These are phyloP conservation scores for Gnathonemus echidnorhynchus DNA, from an alignment of 2,113 vertebrate species.

Conservation along the genomic window DNA sequence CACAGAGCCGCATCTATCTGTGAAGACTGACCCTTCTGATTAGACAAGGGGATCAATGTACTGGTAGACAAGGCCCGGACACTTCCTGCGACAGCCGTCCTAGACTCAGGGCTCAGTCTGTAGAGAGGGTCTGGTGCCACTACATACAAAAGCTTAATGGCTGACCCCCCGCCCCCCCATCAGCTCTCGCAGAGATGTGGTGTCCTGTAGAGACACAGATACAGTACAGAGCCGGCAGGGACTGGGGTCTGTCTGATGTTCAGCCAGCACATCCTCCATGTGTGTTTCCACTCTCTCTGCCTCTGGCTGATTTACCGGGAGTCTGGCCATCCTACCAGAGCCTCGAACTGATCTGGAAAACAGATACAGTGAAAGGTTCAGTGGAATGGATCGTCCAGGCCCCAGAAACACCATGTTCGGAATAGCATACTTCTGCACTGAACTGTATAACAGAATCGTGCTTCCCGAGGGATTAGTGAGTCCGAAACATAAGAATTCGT, in stretches of 20 bases:
- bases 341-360: neutral
- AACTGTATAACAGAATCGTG: neutral
- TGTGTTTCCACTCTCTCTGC: slow-evolving; percentile 9
- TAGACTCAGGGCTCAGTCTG: neutral
- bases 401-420: neutral
- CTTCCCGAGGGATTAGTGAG: neutral
- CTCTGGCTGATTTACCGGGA: neutral
- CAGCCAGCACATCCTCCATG: neutral
- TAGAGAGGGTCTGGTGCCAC: neutral
- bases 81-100: neutral
- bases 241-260: neutral
- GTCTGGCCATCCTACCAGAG: neutral
- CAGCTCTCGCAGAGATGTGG: neutral
- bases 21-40: neutral
- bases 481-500: neutral
- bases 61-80: neutral
- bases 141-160: neutral
- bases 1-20: neutral
- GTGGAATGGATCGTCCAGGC: neutral
- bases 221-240: neutral
- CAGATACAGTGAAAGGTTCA: neutral
- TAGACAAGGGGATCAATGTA: neutral
- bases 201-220: neutral
- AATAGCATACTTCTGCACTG: neutral
- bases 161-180: neutral